These are phyloP conservation scores for Torymus auratus DNA, from an alignment of 2,888 invertebrate genomes.

Conservation along the genomic window DNA sequence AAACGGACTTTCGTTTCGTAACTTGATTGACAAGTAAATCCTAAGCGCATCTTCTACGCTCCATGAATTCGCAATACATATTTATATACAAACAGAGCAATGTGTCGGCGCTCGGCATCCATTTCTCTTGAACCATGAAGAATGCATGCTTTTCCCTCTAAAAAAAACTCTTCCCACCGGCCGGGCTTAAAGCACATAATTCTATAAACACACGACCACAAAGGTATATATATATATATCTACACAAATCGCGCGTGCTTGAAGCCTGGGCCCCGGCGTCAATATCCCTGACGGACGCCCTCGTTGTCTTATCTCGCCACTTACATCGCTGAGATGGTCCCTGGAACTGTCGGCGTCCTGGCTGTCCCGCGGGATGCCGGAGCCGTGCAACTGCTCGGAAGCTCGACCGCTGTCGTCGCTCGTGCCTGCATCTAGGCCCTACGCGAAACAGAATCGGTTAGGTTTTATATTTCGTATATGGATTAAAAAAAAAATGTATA, in stretches of 20 bases:
- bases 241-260: too few relatives aligned
- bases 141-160: conserved; percentile 19
- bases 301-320: conserved; percentile 70
- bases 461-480: too few relatives aligned
- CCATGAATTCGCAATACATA: too few relatives aligned
- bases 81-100: too few relatives aligned
- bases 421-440: conserved; percentile 89
- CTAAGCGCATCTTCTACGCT: too few relatives aligned
- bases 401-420: conserved; percentile 91
- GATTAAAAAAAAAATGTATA: too few relatives aligned
- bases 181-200: not conserved
- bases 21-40: too few relatives aligned
- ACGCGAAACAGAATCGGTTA: conserved; percentile 68
- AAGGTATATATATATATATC: not conserved
- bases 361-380: conserved; percentile 77
- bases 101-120: too few relatives aligned
- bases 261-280: not conserved
- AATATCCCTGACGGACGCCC: too few relatives aligned
- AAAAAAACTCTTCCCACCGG: too few relatives aligned
- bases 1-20: too few relatives aligned
- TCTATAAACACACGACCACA: not conserved
- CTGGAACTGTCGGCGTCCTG: conserved; percentile 89
- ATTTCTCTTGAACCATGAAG: not conserved
- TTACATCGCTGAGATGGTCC: conserved; percentile 91
- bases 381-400: conserved; percentile 88